Evolutionary conservation across 2,888 invertebrate species (phyloP), one percentile per base, ranked within the genome.

Genomic region (Fragum fragum): DNA sequence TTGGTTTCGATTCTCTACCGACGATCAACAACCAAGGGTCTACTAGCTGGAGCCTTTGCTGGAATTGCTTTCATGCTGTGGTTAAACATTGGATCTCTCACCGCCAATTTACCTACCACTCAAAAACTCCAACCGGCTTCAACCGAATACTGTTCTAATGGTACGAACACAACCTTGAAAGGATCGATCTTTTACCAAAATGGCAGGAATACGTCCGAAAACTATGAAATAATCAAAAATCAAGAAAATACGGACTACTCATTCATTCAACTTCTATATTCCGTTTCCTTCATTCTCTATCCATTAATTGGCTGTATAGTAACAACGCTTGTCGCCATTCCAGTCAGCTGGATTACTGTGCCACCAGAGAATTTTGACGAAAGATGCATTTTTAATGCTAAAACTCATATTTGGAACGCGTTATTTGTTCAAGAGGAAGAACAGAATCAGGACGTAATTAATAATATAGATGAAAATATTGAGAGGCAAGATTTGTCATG

Each of bases 11-110:
- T 68, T 7, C 23, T 68, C 14, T 68, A 42, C 23, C 32, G 68
- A 39, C 32, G 26, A 68, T 39, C 68, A 0, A 68, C 36, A 21
- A 26, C 68, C 5, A 68, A 68, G n/a, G 68, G 39, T 9, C 36
- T 68, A 26, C 21, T 68, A 5, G 9, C 42, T 7, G 68, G 39
- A 1, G 26, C 68, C 1, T 68, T 68, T 36, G 36, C 68, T 21
- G 68, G 68, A 42, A 68, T 68, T 18, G 68, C 42, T 21, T 39
- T 68, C 42, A 23, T 68, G 23, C 42, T 68, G n/a, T 68, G 68
- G 68, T 42, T 68, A 42, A 68, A 42, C 23, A 68, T 36, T 23
- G 68, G 68, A 9, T 14, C 16, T 14, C 9, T 57, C 9, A 23
- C 28, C 7, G 16, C 2, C 18, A 57, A 3, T 57, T 2, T 26